These are phyloP conservation scores for Platycheirus albimanus DNA, from an alignment of 2,888 invertebrate species.

Conservation along the genomic window DNA sequence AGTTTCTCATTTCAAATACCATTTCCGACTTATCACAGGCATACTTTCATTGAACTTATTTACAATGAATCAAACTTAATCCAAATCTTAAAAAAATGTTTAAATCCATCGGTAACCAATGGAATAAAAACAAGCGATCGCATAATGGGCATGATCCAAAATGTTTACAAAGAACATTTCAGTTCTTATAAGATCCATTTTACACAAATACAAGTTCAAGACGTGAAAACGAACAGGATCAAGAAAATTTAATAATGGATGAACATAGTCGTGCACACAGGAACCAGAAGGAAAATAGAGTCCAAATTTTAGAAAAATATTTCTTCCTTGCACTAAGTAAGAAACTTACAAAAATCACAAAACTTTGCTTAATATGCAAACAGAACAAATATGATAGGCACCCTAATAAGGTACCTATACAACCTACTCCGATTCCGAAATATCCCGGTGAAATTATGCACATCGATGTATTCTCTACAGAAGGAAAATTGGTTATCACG, in stretches of 20 bases:
- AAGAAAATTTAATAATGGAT: background rate
- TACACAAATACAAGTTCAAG: background rate
- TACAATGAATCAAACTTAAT: background rate
- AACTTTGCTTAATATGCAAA: slow-evolving; percentile 6
- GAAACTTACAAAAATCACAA: background rate
- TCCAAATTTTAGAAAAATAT: slow-evolving; percentile 3
- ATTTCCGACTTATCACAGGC: background rate
- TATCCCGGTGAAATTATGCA: slow-evolving; percentile 22
- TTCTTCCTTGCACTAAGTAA: background rate
- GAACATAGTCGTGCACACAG: slow-evolving; percentile 1
- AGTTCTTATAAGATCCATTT: background rate
- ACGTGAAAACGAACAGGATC: background rate
- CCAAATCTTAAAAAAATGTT: background rate
- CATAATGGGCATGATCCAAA: slow-evolving; percentile 5
- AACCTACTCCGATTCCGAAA: slow-evolving; percentile 7
- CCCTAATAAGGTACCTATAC: slow-evolving; percentile 4
- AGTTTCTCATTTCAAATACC: background rate
- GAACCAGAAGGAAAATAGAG: slow-evolving; percentile 6
- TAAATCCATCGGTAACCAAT: background rate
- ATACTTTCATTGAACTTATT: background rate
- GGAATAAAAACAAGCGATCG: background rate
- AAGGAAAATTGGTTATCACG: background rate
- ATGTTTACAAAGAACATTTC: background rate
- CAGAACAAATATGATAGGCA: slow-evolving; percentile 17
- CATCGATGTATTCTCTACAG: background rate